phyloP scores from a whole-genome alignment of 1,140 invertebrate species.

The Drosophila setifemur region DNA sequence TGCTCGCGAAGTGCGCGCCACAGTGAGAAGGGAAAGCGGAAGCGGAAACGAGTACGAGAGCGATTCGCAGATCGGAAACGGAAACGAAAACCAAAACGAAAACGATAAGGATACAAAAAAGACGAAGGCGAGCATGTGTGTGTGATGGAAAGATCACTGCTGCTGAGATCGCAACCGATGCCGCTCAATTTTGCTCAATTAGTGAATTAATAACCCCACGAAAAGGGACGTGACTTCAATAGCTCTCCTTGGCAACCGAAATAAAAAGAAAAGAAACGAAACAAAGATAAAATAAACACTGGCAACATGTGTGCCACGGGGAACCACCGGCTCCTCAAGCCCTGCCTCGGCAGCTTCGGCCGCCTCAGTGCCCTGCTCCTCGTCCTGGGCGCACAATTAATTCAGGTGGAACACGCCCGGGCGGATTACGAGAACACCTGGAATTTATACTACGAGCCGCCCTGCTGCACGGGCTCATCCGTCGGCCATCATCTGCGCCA shows the following conservation, averaged over 20 bases:
- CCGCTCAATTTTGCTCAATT: constrained; percentile 30
- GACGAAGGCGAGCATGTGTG: constrained; percentile 8
- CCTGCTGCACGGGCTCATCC: constrained; percentile 83
- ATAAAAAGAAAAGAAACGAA: background rate
- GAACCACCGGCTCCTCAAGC: constrained; percentile 23
- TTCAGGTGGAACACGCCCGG: constrained; percentile 75
- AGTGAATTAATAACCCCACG: constrained; percentile 11
- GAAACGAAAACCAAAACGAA: constrained; percentile 11
- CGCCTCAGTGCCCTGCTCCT: constrained; percentile 51
- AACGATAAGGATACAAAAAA: no score
- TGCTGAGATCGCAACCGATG: background rate
- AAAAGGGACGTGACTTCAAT: background rate
- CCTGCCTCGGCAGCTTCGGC: constrained; percentile 38
- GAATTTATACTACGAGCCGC: constrained; percentile 86
- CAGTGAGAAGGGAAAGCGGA: constrained; percentile 26
- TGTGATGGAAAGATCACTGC: constrained; percentile 24
- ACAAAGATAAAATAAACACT: background rate
- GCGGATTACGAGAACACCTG: constrained; percentile 85
- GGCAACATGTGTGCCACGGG: constrained; percentile 43
- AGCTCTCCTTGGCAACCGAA: background rate
- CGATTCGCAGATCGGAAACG: no score
- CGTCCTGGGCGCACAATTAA: constrained; percentile 51
- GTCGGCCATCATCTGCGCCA: constrained; percentile 84
- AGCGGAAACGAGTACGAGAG: constrained; percentile 11
- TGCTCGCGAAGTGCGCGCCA: constrained; percentile 47